Percentiles rank a stretch among this genome's conserved stretches.
These are phyloP conservation scores for Tribolium freemani DNA, from an alignment of 2,888 invertebrate species.

Conservation along the genomic window DNA sequence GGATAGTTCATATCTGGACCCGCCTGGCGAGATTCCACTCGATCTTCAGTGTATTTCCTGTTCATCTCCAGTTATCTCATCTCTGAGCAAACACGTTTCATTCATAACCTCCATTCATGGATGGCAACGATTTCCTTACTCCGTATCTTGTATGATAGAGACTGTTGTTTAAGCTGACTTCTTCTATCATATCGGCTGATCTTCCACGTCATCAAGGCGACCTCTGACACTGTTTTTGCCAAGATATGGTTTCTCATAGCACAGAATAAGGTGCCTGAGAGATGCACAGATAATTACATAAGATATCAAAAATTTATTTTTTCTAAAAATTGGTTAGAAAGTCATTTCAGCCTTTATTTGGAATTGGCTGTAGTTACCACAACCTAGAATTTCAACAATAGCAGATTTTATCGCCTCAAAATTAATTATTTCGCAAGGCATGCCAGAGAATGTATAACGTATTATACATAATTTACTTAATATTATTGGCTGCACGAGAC, in stretches of 20 bases:
- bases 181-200: not conserved
- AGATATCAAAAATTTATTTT: too few relatives aligned
- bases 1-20: constrained; percentile 49
- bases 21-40: constrained; percentile 57
- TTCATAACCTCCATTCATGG: constrained; percentile 62
- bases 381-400: constrained; percentile 17
- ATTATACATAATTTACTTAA: constrained; percentile 56
- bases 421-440: constrained; percentile 28
- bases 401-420: not conserved
- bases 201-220: not conserved
- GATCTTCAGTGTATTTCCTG: constrained; percentile 57
- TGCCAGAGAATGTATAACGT: constrained; percentile 16
- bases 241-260: not conserved
- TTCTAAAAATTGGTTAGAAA: too few relatives aligned
- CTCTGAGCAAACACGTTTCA: constrained; percentile 58
- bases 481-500: constrained; percentile 59
- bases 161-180: not conserved
- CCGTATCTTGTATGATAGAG: not conserved
- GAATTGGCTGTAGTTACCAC: too few relatives aligned
- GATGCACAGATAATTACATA: too few relatives aligned
- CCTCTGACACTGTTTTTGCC: not conserved
- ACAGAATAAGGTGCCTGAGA: not conserved
- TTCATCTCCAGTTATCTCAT: constrained; percentile 58
- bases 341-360: too few relatives aligned
- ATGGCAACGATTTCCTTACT: constrained; percentile 29